Base-by-base conservation (phyloP, 2,797 vertebrate species). In the Trichosurus vulpecula region DNA sequence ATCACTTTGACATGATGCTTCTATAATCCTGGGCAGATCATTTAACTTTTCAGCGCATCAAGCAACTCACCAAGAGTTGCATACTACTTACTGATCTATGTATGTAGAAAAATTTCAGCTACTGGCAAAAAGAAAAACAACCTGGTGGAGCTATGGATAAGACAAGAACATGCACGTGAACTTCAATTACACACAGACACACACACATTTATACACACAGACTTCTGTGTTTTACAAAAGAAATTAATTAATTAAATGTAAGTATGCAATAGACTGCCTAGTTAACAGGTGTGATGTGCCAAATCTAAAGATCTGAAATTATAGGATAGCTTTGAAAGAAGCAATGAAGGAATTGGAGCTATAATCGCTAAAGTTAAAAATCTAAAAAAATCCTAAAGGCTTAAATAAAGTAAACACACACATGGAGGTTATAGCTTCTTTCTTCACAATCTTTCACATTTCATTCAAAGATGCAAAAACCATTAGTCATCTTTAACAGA, bases 401-500 rank as follows among this genome's bases (percentile, higher is more conserved):
- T 93, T 54, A 51, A 27, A 81, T 74, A 95, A 53, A 93, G 94
- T 74, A 97, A 4, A 16, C 14, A 74, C 57, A 31, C 55, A n/a
- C 31, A 31, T 0, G 61, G 11, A 95, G 81, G 54, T 93, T 96
- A 92, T 90, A 94, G 96, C 61, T 31, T 53, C 51, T 53, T 90
- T 90, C 61, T 96, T 81, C 22, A 3, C 6, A 96, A 41, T 29
- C 54, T 56, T 95, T 95, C 81, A 74, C 54, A 93, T 87, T 95
- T 1, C 12, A 51, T 97, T 90, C 56, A 89, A 97, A 3, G 6
- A 92, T 35, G 25, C 92, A 89, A 30, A 97, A 97, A 92, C 0
- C 5, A 51, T 66, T 97, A 94, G 92, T 92, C 47, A 96, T 96
- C 93, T 29, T 96, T 95, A 96, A 96, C 93, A 96, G 6, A 94